Conservation (phyloP, 92 coral and sea anemone species). For the Anthopleura xanthogrammica region DNA sequence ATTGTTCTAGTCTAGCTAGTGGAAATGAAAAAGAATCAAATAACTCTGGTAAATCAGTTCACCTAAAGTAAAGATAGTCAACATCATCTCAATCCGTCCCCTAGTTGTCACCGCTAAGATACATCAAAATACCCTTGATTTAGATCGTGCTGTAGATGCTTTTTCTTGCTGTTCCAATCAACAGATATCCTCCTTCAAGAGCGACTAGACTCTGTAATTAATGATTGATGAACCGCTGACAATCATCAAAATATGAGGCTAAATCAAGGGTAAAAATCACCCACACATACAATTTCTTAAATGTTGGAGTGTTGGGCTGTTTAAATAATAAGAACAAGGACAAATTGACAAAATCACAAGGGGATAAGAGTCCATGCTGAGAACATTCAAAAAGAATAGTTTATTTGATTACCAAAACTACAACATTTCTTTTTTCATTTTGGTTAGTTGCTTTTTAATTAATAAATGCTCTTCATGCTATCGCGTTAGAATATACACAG, state of each 20-base stretch:
- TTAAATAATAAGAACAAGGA: neutral
- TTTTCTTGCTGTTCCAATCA: neutral
- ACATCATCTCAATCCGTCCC: too few species aligned
- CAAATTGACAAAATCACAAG: neutral
- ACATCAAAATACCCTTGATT: neutral
- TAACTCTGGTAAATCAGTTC: too few species aligned
- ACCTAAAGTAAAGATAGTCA: too few species aligned
- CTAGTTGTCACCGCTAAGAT: neutral
- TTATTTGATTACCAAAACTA: neutral
- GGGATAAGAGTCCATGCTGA: neutral
- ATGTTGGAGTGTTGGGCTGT: neutral
- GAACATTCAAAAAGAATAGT: neutral
- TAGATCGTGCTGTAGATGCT: neutral
- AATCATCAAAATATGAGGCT: neutral
- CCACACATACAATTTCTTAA: neutral
- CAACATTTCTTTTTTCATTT: neutral
- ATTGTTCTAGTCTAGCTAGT: neutral
- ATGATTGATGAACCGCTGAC: slow-evolving; percentile 4
- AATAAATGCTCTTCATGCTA: neutral
- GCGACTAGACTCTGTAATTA: neutral
- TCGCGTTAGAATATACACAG: too few species aligned
- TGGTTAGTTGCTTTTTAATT: neutral
- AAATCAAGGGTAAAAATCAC: neutral
- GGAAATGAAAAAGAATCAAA: neutral
- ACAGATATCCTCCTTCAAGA: neutral